Base-by-base conservation (phyloP, 2,797 vertebrate genomes). In the Myotis findleyi region DNA sequence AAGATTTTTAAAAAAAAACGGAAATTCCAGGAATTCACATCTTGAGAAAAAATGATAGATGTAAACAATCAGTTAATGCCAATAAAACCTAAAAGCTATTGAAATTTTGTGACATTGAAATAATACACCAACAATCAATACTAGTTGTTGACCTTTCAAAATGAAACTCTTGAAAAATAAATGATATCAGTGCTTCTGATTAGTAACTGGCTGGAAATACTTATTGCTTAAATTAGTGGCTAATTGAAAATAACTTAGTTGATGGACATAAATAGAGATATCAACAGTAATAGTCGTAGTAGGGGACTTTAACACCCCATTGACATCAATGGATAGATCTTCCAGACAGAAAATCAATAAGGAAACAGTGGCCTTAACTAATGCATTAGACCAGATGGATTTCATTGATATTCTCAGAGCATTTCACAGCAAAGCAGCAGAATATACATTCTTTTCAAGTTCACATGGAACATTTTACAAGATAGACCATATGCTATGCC, bases 141-240 rank as follows among this genome's bases (percentile, higher is more conserved):
- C 16, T 33, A 64, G 7, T 23, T 89, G 16, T 59, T 75, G 51
- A 64, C 13, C 5, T 10, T 93, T 92, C 30, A 91, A 41, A 17
- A 90, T 38, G n/a, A 77, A 95, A 36, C 25, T 92, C n/a, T 53
- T 76, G 13, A 57, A 82, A 86, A 53, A 92, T 72, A 77, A 87
- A 36, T 49, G 12, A 33, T 77, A 83, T 41, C 12, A 23, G 47
- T 81, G 71, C 5, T 73, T 87, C 14, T 71, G 80, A 80, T 76
- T 66, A 44, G 14, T 59, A 93, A 8, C n/a, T 87, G 36, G n/a
- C 3, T 83, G 13, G 36, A 68, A 87, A 91, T 59, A 93, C 64
- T 64, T 71, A 55, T 82, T 85, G 55, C 18, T 27, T 75, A 82
- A 84, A 88, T 64, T 12, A 84, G 18, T 69, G 51, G 49, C 25